phyloP scores from a whole-genome alignment of 2,888 invertebrate genomes.

The Caradrina kadenii region DNA sequence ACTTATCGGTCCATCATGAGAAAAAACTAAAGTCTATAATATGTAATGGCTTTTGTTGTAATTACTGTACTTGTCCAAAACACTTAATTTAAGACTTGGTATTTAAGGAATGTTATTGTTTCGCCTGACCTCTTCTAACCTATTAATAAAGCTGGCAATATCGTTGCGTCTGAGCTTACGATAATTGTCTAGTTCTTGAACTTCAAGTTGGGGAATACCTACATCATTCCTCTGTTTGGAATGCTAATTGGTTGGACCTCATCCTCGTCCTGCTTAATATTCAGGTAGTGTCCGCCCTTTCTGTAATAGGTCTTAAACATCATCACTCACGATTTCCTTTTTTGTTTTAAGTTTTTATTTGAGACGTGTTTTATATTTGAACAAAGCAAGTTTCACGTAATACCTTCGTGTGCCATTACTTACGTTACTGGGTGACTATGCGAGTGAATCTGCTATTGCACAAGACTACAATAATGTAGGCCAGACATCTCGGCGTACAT shows the following conservation, averaged over 20 bases:
- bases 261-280: conserved; percentile 33
- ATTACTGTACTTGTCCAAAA: conserved; percentile 52
- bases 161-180: neutral
- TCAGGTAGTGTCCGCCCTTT: conserved; percentile 39
- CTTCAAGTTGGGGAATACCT: conserved; percentile 54
- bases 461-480: conserved; percentile 72
- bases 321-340: conserved; percentile 53
- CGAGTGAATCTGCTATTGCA: conserved; percentile 63
- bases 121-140: conserved; percentile 5
- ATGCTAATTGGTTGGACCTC: conserved; percentile 47
- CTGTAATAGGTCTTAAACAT: conserved; percentile 51
- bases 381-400: conserved; percentile 46
- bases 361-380: conserved; percentile 29
- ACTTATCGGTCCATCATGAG: conserved; percentile 76
- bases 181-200: conserved; percentile 45
- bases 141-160: conserved; percentile 12
- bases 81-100: conserved; percentile 42
- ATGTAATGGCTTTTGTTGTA: conserved; percentile 51
- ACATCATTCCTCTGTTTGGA: conserved; percentile 30
- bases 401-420: conserved; percentile 37
- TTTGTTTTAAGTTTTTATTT: conserved; percentile 37
- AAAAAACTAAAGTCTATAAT: conserved; percentile 52
- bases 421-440: conserved; percentile 42
- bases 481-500: conserved; percentile 71
- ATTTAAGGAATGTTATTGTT: conserved; percentile 46